Conservation (phyloP, 2,888 invertebrate species). For the Diplolepis rosae region DNA sequence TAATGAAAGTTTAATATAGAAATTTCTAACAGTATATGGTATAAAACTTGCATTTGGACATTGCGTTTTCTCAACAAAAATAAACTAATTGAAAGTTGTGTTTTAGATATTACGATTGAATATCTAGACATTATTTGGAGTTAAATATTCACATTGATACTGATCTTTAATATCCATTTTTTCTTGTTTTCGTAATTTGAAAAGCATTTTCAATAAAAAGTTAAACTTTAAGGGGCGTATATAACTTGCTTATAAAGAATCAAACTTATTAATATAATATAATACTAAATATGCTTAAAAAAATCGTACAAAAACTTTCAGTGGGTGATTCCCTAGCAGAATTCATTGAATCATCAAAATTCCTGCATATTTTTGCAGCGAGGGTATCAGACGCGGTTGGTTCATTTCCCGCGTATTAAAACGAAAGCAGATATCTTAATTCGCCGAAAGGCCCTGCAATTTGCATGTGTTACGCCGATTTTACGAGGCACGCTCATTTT, state of each 20-base stretch:
- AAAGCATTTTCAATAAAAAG: no score
- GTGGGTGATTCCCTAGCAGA: background rate
- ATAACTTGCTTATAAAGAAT: background rate
- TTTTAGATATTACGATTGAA: no score
- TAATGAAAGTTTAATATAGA: no score
- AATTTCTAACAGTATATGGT: no score
- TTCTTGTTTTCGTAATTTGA: no score
- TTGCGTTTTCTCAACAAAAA: no score
- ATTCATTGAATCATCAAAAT: conserved; percentile 24
- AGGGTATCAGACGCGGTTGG: background rate
- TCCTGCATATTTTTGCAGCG: background rate
- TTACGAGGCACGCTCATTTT: conserved; percentile 20
- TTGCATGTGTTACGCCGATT: conserved; percentile 21
- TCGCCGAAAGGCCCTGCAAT: conserved; percentile 16
- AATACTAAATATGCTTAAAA: background rate
- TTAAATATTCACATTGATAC: no score
- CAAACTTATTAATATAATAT: background rate
- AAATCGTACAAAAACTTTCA: background rate
- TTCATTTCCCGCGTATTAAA: conserved; percentile 2
- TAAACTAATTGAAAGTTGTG: no score
- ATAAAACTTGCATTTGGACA: no score
- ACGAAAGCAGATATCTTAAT: conserved; percentile 27
- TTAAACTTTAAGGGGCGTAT: background rate
- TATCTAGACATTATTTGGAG: no score
- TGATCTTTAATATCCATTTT: no score